phyloP scores from a whole-genome alignment of 2,888 invertebrate species.

The Cremastinae sp. region DNA sequence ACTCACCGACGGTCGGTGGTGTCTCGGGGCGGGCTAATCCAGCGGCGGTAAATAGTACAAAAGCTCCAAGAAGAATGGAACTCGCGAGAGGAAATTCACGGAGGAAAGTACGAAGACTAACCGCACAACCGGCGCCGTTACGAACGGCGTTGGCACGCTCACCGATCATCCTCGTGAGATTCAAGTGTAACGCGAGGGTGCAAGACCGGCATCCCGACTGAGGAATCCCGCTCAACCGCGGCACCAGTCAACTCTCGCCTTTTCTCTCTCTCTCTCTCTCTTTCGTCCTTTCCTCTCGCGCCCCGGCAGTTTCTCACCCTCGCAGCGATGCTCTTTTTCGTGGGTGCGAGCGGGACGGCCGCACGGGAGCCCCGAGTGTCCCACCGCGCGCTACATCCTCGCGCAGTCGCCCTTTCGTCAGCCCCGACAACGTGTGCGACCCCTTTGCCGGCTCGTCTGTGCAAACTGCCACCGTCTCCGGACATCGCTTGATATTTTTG shows the following conservation, averaged over 20 bases:
- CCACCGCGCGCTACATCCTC: constrained; percentile 53
- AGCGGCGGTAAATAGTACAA: constrained; percentile 61
- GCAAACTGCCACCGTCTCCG: no score
- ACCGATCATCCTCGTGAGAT: constrained; percentile 74
- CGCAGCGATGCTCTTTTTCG: constrained; percentile 28
- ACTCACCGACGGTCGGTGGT: constrained; percentile 70
- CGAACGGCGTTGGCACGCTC: constrained; percentile 66
- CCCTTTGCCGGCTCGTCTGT: constrained; percentile 7
- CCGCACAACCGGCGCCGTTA: constrained; percentile 46
- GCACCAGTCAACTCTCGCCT: constrained; percentile 42
- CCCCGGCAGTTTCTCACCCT: constrained; percentile 18
- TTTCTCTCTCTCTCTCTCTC: constrained; percentile 41
- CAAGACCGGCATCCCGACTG: constrained; percentile 80
- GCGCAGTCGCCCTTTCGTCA: constrained; percentile 60
- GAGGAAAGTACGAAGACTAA: constrained; percentile 41
- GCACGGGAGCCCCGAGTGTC: constrained; percentile 47
- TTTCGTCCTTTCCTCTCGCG: constrained; percentile 18
- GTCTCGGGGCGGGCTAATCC: constrained; percentile 67
- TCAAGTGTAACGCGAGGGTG: constrained; percentile 72
- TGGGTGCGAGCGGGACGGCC: constrained; percentile 3
- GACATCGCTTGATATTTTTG: no score
- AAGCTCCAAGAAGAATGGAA: constrained; percentile 23
- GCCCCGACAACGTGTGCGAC: constrained; percentile 44
- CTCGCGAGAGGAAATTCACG: constrained; percentile 38
- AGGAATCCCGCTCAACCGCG: constrained; percentile 68